phyloP scores from a whole-genome alignment of 2,888 invertebrate species.

The Xestia c-nigrum region DNA sequence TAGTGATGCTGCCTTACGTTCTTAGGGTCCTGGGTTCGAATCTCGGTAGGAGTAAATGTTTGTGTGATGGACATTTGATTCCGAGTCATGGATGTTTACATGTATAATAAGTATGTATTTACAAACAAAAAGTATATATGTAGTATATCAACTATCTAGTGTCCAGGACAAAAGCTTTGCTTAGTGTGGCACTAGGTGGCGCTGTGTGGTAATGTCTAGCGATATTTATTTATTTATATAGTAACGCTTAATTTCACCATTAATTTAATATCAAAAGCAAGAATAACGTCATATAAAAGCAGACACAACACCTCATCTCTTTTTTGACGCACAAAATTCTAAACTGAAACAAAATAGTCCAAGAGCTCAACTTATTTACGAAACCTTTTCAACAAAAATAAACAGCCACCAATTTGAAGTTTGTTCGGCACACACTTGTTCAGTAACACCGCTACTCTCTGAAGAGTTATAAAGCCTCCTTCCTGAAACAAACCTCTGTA shows the following conservation, averaged over 20 bases:
- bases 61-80: too few species aligned
- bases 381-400: constrained; percentile 44
- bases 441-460: constrained; percentile 34
- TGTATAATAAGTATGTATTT: too few species aligned
- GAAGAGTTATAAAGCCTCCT: constrained; percentile 56
- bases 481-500: constrained; percentile 35
- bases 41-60: too few species aligned
- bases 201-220: too few species aligned
- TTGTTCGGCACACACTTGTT: constrained; percentile 35
- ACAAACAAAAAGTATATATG: too few species aligned
- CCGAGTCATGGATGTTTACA: too few species aligned
- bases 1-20: too few species aligned
- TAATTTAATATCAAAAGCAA: not conserved
- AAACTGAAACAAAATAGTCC: not conserved
- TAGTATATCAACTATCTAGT: too few species aligned
- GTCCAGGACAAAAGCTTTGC: too few species aligned
- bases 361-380: constrained; percentile 11
- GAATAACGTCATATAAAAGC: not conserved
- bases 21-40: too few species aligned
- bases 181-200: too few species aligned
- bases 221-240: too few species aligned
- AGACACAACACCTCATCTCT: not conserved
- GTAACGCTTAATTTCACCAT: not conserved
- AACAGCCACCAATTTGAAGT: constrained; percentile 55
- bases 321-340: not conserved